A percentile compares a stretch with the other conserved stretches of the same genome.
phyloP scores from a whole-genome alignment of 2,113 vertebrate species.

The Hemiprocne comata region DNA sequence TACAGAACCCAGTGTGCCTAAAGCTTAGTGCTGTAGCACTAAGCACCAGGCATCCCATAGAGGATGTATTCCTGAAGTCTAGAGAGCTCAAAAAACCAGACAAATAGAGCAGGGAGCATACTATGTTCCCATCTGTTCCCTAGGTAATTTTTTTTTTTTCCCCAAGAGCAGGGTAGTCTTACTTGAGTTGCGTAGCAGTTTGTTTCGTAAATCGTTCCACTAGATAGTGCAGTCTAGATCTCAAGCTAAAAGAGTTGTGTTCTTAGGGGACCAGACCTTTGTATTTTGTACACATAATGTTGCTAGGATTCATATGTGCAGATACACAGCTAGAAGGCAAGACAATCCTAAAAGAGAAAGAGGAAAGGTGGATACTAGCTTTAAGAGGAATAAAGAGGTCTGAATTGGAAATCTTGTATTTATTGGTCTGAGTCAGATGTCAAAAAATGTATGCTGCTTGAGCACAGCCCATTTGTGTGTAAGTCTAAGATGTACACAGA shows the following conservation, averaged over 20 bases:
- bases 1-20: not conserved
- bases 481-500: not conserved
- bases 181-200: not conserved
- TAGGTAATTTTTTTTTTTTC: not conserved
- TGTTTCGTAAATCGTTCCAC: not conserved
- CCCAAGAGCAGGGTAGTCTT: not conserved
- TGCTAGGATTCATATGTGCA: not conserved
- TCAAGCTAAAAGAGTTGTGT: not conserved
- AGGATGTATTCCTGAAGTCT: not conserved
- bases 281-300: not conserved
- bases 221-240: not conserved
- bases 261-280: not conserved
- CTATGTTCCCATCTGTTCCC: not conserved
- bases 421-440: not conserved
- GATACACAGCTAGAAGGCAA: not conserved
- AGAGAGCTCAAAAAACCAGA: not conserved
- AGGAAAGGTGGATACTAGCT: not conserved
- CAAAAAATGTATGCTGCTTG: conserved; percentile 17
- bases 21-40: not conserved
- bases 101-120: not conserved
- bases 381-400: not conserved
- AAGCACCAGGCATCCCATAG: not conserved
- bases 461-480: not conserved
- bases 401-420: not conserved
- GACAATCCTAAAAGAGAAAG: conserved; percentile 3